Conservation (phyloP, 1,140 invertebrate species). For the Steinernema feltiae region DNA sequence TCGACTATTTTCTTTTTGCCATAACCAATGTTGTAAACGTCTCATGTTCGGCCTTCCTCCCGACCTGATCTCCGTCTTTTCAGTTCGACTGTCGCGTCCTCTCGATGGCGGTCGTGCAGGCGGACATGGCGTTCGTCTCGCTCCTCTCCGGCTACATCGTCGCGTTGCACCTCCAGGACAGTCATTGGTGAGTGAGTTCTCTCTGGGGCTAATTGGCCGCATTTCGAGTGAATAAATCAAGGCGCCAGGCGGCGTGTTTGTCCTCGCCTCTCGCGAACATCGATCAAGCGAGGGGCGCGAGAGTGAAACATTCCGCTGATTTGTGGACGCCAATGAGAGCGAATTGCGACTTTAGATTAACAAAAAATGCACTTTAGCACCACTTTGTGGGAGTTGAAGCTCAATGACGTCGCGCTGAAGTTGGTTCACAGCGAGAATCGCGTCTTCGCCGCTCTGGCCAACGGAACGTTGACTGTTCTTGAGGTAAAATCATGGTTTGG, state of each 20-base stretch:
- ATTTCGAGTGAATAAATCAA: no score
- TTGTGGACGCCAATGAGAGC: no score
- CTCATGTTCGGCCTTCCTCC: no score
- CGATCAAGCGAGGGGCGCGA: not conserved
- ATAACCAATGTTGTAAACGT: no score
- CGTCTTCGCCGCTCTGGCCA: conserved; percentile 61
- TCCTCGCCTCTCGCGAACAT: not conserved
- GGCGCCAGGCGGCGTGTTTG: not conserved
- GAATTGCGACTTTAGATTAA: conserved; percentile 23
- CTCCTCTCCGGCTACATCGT: conserved; percentile 61
- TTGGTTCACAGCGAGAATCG: conserved; percentile 59
- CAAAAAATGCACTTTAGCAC: conserved; percentile 50
- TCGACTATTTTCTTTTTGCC: no score
- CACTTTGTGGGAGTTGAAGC: conserved; percentile 60
- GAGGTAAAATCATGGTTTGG: conserved; percentile 56
- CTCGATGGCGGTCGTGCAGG: conserved; percentile 58
- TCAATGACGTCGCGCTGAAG: conserved; percentile 61
- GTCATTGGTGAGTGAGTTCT: conserved; percentile 10
- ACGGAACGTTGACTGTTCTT: conserved; percentile 62
- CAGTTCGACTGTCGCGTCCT: conserved; percentile 62
- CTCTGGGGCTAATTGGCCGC: no score
- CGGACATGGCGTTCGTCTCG: conserved; percentile 59
- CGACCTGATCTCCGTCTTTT: no score
- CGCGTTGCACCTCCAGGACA: conserved; percentile 52
- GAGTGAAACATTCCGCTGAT: no score